Conservation (phyloP, 1,140 invertebrate genomes). For the Philotrypesis tridentata region DNA sequence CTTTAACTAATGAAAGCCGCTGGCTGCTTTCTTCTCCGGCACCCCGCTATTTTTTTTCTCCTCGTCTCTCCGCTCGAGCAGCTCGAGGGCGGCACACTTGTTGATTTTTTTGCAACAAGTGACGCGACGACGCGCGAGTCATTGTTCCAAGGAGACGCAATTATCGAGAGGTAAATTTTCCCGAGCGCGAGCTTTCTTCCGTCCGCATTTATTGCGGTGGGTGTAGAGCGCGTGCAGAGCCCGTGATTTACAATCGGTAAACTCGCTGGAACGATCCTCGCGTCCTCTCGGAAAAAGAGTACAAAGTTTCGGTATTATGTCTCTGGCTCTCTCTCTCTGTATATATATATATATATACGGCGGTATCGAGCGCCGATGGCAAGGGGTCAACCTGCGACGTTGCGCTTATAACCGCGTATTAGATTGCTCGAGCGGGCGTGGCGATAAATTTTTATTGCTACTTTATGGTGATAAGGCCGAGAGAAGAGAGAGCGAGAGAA, state of each 20-base stretch:
- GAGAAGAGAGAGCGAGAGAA: conserved; percentile 33
- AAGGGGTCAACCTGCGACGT: neutral
- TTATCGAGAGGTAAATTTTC: neutral
- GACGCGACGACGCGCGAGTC: neutral
- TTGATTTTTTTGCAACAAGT: conserved; percentile 30
- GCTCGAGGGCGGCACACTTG: conserved; percentile 16
- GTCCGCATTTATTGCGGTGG: neutral
- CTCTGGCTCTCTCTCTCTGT: too few species aligned
- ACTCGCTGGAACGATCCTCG: neutral
- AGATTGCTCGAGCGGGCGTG: conserved; percentile 45
- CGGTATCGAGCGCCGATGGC: neutral
- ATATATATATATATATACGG: too few species aligned
- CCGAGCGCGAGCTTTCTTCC: neutral
- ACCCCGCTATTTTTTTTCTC: neutral
- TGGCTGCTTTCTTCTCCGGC: neutral
- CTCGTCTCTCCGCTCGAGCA: neutral
- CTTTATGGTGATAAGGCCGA: conserved; percentile 66
- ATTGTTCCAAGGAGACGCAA: too few species aligned
- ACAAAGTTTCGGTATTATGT: neutral
- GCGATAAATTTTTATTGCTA: conserved; percentile 69
- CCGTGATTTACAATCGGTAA: neutral
- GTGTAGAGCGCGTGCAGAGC: neutral
- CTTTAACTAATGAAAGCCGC: conserved; percentile 30
- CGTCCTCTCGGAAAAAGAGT: neutral
- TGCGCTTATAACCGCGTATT: conserved; percentile 39